These are phyloP conservation scores for Chionoecetes opilio DNA, from an alignment of 1,140 invertebrate genomes.

Conservation along the genomic window DNA sequence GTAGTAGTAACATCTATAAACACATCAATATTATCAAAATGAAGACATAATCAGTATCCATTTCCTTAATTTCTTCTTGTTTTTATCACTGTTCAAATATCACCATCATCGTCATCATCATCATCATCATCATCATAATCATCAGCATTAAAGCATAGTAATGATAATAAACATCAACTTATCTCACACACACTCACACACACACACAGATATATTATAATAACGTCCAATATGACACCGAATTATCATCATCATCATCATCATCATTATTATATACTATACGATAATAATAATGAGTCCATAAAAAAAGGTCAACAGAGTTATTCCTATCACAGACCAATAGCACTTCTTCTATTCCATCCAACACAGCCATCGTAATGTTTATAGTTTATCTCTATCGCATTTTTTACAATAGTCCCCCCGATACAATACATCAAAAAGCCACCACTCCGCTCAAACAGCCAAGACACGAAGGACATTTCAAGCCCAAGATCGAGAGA, in stretches of 20 bases:
- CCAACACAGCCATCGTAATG: neutral
- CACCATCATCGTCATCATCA: conserved; percentile 23
- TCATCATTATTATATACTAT: neutral
- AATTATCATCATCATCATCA: neutral
- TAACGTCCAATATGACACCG: no score
- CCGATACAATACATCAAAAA: neutral
- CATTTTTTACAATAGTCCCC: neutral
- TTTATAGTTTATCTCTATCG: no score
- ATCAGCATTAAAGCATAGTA: no score
- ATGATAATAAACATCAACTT: no score
- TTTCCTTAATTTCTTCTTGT: no score
- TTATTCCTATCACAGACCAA: neutral
- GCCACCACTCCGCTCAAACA: neutral
- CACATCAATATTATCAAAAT: conserved; percentile 1
- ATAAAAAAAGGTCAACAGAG: no score
- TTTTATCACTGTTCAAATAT: no score
- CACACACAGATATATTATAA: no score
- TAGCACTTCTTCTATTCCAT: neutral
- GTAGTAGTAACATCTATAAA: neutral
- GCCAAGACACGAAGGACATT: neutral
- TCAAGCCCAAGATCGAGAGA: no score
- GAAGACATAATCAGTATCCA: neutral
- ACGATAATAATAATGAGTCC: no score
- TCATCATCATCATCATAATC: neutral
- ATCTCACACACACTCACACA: no score